Percentiles rank a stretch among this genome's conserved stretches.
Evolutionary conservation across 1,140 invertebrate species (phyloP).

Genomic region (Cardiocondyla obscurior): DNA sequence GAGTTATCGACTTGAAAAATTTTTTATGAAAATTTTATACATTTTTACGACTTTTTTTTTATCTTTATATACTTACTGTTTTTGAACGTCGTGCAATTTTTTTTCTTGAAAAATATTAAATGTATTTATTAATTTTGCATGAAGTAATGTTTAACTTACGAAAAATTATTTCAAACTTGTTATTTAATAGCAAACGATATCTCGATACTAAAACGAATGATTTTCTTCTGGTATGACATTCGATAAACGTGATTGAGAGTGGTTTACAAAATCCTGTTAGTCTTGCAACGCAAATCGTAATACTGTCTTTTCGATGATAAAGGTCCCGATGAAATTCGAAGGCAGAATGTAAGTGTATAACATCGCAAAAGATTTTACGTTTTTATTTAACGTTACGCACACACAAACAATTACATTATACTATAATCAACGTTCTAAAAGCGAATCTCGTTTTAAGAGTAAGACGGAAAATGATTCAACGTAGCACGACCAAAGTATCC

Average conservation of each 20-base stretch:
- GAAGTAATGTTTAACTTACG: not conserved
- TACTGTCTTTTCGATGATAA: not conserved
- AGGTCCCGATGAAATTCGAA: not conserved
- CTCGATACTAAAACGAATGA: not conserved
- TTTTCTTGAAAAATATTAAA: not conserved
- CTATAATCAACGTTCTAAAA: not conserved
- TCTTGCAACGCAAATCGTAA: not conserved
- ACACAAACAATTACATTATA: not conserved
- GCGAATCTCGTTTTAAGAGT: not conserved
- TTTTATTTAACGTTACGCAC: not conserved
- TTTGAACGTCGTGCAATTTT: not conserved
- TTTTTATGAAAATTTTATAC: not conserved
- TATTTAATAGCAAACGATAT: not conserved
- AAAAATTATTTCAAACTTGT: not conserved
- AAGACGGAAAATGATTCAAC: not conserved
- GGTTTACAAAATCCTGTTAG: not conserved
- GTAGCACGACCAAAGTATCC: slow-evolving; percentile 28
- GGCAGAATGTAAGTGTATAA: not conserved
- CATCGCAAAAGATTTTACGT: not conserved
- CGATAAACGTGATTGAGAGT: not conserved
- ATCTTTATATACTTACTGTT: not conserved
- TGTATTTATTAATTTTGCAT: not conserved
- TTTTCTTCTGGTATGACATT: not conserved
- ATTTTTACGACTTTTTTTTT: not conserved
- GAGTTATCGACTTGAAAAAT: slow-evolving; percentile 6